phyloP scores from a whole-genome alignment of 2,113 vertebrate genomes.

The Elephantulus edwardii region DNA sequence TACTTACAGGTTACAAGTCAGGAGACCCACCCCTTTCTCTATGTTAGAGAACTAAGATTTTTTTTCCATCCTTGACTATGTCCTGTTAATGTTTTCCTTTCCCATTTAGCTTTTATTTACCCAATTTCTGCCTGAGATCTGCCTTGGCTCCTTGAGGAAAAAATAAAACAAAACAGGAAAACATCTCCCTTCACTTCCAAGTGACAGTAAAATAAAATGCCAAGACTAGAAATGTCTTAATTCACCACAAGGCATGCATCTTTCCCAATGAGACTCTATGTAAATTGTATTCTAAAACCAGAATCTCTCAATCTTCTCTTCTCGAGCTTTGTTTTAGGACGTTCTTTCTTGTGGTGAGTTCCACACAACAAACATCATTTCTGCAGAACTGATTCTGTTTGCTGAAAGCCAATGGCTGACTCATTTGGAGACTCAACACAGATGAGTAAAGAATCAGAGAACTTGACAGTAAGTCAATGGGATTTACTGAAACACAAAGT shows the following conservation, averaged over 20 bases:
- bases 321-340: not conserved
- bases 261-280: not conserved
- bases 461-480: conserved; percentile 4
- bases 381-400: not conserved
- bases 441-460: not conserved
- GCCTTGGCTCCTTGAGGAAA: not conserved
- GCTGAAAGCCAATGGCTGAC: not conserved
- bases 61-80: not conserved
- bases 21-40: not conserved
- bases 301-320: not conserved
- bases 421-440: not conserved
- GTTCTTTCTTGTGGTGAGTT: not conserved
- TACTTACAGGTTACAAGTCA: not conserved
- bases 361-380: not conserved
- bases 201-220: not conserved
- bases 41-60: not conserved
- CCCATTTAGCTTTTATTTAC: not conserved
- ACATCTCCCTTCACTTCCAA: not conserved
- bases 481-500: not conserved
- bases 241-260: not conserved
- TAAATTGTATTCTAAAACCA: not conserved
- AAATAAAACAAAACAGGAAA: not conserved
- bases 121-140: conserved; percentile 14
- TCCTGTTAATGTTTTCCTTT: not conserved
- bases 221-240: not conserved